Percentiles rank a stretch among this genome's conserved stretches.
These are phyloP conservation scores for Cylindroiulus punctatus DNA, from an alignment of 2,888 invertebrate genomes.

Conservation along the genomic window DNA sequence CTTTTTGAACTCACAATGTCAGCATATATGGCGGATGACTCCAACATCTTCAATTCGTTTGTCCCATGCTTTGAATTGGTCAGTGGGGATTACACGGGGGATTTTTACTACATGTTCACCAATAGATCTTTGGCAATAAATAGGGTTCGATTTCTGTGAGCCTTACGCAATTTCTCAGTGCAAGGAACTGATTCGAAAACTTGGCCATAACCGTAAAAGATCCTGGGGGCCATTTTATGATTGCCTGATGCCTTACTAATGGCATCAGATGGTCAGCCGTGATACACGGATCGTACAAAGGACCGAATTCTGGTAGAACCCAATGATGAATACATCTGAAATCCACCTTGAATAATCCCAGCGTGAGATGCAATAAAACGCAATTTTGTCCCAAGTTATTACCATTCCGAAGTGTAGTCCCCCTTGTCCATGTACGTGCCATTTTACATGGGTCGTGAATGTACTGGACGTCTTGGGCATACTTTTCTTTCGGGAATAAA, in stretches of 20 bases:
- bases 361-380: slow-evolving; percentile 35
- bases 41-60: not conserved
- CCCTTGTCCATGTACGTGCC: not conserved
- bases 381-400: slow-evolving; percentile 2
- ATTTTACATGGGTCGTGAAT: slow-evolving; percentile 4
- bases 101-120: not conserved
- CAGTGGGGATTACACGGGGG: not conserved
- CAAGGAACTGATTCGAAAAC: not conserved
- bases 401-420: not conserved
- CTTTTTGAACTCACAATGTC: not conserved
- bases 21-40: too few species aligned
- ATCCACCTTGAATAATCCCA: slow-evolving; percentile 43
- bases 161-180: not conserved
- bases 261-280: not conserved
- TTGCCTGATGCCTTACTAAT: not conserved
- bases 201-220: slow-evolving; percentile 18
- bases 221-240: not conserved
- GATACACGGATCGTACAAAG: not conserved
- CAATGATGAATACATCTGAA: slow-evolving; percentile 25
- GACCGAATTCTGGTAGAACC: slow-evolving; percentile 11
- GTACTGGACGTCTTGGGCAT: not conserved
- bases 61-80: not conserved
- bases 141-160: not conserved
- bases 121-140: not conserved
- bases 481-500: not conserved